Evolutionary conservation across 2,113 vertebrate genomes (phyloP).

Genomic region (Tachuris rubrigastra): DNA sequence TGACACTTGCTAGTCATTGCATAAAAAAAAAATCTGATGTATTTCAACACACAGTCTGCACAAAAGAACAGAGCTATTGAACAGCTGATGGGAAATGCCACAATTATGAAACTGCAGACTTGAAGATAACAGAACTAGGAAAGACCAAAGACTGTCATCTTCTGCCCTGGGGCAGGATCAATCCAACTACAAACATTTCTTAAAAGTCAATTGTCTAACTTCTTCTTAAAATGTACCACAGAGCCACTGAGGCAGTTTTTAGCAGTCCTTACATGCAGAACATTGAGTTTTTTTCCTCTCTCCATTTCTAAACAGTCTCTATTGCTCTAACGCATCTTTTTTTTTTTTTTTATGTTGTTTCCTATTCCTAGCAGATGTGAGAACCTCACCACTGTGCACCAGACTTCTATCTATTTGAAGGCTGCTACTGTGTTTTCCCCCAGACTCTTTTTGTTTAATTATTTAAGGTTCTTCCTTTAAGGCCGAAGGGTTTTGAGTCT

Average conservation of each 20-base stretch:
- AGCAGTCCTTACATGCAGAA: neutral
- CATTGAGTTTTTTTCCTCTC: neutral
- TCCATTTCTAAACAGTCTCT: neutral
- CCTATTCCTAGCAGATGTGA: neutral
- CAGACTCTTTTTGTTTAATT: neutral
- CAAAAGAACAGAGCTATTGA: neutral
- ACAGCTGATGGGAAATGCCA: neutral
- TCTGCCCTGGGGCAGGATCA: neutral
- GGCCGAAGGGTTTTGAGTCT: neutral
- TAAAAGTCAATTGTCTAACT: neutral
- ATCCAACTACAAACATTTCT: neutral
- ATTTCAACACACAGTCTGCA: neutral
- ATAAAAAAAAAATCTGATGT: neutral
- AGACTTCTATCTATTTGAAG: neutral
- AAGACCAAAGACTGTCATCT: neutral
- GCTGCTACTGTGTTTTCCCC: neutral
- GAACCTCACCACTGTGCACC: neutral
- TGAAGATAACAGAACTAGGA: neutral
- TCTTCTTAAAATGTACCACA: neutral
- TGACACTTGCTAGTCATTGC: neutral
- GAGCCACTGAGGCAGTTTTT: neutral
- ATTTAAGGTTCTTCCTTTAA: neutral
- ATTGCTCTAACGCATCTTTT: neutral
- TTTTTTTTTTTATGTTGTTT: neutral
- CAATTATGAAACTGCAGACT: neutral